Base-by-base conservation (phyloP, 2,888 invertebrate species). In the Chrysomela aeneicollis region DNA sequence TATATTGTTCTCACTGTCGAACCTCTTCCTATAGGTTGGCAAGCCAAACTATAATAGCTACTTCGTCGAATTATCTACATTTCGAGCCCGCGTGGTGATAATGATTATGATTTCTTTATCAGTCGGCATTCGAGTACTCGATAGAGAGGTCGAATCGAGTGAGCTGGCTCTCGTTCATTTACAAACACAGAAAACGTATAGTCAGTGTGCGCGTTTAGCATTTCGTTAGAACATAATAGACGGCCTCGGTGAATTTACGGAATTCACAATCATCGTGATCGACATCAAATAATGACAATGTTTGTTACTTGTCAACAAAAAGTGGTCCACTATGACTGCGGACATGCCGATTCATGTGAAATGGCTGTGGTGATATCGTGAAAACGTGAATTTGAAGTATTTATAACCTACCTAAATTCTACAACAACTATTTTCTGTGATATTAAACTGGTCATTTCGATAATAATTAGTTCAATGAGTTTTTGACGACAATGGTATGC, bases 401-500 rank as follows among this genome's bases (percentile, higher is more conserved):
- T 15, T 15, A 2, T n/a, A 10, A 42, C 42, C 42, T 42, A 42
- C n/a, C n/a, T n/a, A n/a, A n/a, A n/a, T n/a, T n/a, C 37, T 9
- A 21, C 22, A 18, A 5, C 6, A 57, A n/a, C 21, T 19, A 18
- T 58, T 22, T 50, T 42, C 62, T 66, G 66, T 66, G 66, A 66
- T 66, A 59, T 47, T 26, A 21, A n/a, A 42, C 17, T 55, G 26
- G 15, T 46, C 57, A 26, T 63, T 58, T 32, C 37, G 32, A 59
- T 32, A 47, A 49, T 42, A 37, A n/a, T n/a, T n/a, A 58, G 10
- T 61, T 62, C 21, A 22, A 37, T 50, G 30, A 26, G 61, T 61
- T 22, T 32, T 32, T 66, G 63, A 58, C 58, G 26, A 71, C 69
- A 64, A 78, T 78, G 79, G 78, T 78, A 26, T 77, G 77, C 42